These are phyloP conservation scores for Colistium nudipinnis DNA, from an alignment of 2,113 vertebrate species.

Conservation along the genomic window DNA sequence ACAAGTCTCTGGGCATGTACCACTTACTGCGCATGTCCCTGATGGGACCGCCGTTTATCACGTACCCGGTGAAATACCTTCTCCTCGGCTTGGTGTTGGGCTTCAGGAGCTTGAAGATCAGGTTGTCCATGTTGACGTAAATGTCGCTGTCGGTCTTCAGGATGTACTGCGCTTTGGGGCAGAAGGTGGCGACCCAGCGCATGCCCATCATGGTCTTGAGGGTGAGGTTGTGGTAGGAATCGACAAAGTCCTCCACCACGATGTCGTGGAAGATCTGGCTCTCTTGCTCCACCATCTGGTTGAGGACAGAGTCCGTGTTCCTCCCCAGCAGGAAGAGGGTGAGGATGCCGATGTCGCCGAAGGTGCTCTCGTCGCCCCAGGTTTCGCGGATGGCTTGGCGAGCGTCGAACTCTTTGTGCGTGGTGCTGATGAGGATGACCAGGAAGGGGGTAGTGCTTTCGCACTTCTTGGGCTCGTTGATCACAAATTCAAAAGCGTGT, in stretches of 20 bases:
- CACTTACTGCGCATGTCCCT: constrained; percentile 98
- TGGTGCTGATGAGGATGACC: constrained; percentile 97
- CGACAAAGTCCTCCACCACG: constrained; percentile 96
- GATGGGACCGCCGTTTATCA: constrained; percentile 96
- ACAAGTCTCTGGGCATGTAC: constrained; percentile 98
- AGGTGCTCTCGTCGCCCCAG: constrained; percentile 96
- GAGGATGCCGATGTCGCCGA: constrained; percentile 89
- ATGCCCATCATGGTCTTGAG: constrained; percentile 98
- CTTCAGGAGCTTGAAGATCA: constrained; percentile 97
- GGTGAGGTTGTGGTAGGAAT: constrained; percentile 98
- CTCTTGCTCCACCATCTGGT: constrained; percentile 99
- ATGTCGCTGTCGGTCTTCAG: constrained; percentile 99
- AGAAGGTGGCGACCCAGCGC: constrained; percentile 97
- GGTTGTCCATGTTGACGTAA: constrained; percentile 99
- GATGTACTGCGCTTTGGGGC: constrained; percentile 96
- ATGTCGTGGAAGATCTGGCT: constrained; percentile 99
- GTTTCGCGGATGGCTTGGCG: constrained; percentile 98
- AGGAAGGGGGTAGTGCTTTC: constrained; percentile 89
- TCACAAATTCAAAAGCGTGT: constrained; percentile 93
- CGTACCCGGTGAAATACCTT: constrained; percentile 96
- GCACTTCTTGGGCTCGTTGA: constrained; percentile 96
- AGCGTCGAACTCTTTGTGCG: constrained; percentile 97
- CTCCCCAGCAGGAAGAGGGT: constrained; percentile 95
- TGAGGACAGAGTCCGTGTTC: constrained; percentile 90
- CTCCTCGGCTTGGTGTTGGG: constrained; percentile 94